phyloP scores from a whole-genome alignment of 1,140 invertebrate species.

The Drosophila rufa region DNA sequence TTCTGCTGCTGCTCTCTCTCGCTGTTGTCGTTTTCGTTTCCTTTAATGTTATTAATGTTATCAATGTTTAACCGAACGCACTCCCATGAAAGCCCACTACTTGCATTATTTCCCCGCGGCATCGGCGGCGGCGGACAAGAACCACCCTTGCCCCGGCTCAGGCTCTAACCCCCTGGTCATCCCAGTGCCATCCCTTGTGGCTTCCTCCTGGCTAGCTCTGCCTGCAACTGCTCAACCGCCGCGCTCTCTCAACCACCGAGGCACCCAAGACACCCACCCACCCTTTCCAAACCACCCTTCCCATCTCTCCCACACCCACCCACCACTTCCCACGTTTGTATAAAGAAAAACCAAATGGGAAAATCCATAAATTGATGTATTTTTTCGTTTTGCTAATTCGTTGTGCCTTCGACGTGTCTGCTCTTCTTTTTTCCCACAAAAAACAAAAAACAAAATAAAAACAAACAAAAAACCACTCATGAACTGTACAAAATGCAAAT shows the following conservation, averaged over 20 bases:
- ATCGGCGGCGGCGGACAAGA: constrained; percentile 12
- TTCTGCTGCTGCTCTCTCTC: constrained; percentile 34
- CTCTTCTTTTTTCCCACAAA: constrained; percentile 74
- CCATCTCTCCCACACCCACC: constrained; percentile 12
- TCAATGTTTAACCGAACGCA: constrained; percentile 68
- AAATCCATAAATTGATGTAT: constrained; percentile 79
- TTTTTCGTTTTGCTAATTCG: constrained; percentile 77
- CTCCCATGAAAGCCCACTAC: constrained; percentile 28
- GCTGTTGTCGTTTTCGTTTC: constrained; percentile 34
- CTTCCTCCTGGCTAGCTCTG: constrained; percentile 20
- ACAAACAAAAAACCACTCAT: constrained; percentile 52
- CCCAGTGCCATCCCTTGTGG: constrained; percentile 26
- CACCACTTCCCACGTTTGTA: constrained; percentile 56
- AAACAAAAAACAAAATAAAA: constrained; percentile 34
- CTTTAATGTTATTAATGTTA: constrained; percentile 68
- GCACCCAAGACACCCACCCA: constrained; percentile 25
- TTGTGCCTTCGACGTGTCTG: constrained; percentile 77
- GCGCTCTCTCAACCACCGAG: constrained; percentile 47
- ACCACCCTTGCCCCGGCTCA: constrained; percentile 28
- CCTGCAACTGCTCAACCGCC: constrained; percentile 33
- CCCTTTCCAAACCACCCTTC: constrained; percentile 23
- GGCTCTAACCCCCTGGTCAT: constrained; percentile 43
- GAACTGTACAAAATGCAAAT: constrained; percentile 70
- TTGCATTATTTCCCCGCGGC: constrained; percentile 30
- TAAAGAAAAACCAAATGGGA: constrained; percentile 50